phyloP scores from a whole-genome alignment of 92 coral and sea anemone genomes.

The Palythoa grandis region DNA sequence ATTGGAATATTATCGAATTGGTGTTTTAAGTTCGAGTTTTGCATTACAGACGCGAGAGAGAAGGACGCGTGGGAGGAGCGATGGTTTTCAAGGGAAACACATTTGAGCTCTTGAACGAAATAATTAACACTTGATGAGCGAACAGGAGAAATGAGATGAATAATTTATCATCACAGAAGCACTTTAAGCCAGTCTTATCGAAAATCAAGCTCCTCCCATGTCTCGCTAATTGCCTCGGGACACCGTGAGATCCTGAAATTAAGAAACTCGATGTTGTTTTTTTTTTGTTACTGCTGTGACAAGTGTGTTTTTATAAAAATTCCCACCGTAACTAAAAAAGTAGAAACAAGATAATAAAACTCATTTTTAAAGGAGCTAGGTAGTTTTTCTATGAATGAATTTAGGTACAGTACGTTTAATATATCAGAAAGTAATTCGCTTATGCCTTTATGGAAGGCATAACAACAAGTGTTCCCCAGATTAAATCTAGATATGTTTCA shows the following conservation, averaged over 20 bases:
- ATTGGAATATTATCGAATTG: background rate
- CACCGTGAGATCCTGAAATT: slow-evolving; percentile 14
- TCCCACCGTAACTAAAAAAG: slow-evolving; percentile 31
- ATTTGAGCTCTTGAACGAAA: slow-evolving; percentile 54
- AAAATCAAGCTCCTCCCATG: slow-evolving; percentile 39
- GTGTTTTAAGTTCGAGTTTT: background rate
- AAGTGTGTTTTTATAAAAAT: slow-evolving; percentile 25
- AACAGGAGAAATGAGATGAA: slow-evolving; percentile 83
- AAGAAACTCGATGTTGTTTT: slow-evolving; percentile 6
- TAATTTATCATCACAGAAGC: slow-evolving; percentile 63
- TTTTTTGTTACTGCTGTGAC: slow-evolving; percentile 28
- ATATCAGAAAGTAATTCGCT: slow-evolving; percentile 10
- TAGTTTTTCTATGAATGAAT: background rate
- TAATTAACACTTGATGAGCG: slow-evolving; percentile 78
- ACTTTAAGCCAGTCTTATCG: slow-evolving; percentile 32
- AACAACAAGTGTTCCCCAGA: background rate
- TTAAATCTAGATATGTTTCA: slow-evolving; percentile 23
- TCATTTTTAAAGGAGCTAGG: background rate
- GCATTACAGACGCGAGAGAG: background rate
- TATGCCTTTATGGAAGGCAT: slow-evolving; percentile 26
- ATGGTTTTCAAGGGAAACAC: slow-evolving; percentile 30
- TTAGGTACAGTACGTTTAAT: background rate
- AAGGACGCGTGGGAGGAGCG: slow-evolving; percentile 29
- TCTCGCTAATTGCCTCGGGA: slow-evolving; percentile 36
- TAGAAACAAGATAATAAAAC: slow-evolving; percentile 6